Conservation (phyloP, 2,888 invertebrate species). For the Perizoma affinitatum region DNA sequence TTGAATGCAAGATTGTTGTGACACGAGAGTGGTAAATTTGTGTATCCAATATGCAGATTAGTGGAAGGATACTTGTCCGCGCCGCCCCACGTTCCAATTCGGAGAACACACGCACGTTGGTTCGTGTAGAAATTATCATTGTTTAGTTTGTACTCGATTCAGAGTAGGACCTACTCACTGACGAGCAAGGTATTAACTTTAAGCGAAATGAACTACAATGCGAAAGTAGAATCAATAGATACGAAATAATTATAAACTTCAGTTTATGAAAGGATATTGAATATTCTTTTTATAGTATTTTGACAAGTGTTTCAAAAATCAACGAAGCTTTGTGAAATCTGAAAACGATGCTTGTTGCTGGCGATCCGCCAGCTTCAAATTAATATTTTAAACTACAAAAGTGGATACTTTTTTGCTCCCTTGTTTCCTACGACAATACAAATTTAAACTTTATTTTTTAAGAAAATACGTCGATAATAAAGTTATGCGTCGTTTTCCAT, state of each 20-base stretch:
- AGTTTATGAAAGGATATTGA: too few species aligned
- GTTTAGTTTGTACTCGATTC: constrained; percentile 57
- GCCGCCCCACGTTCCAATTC: constrained; percentile 65
- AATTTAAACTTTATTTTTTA: too few species aligned
- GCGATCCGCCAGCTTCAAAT: constrained; percentile 52
- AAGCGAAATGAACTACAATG: constrained; percentile 8
- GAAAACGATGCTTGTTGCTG: constrained; percentile 49
- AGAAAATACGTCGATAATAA: too few species aligned
- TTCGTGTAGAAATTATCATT: constrained; percentile 69
- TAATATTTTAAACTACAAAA: constrained; percentile 44
- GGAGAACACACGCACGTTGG: constrained; percentile 56
- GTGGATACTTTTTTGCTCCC: constrained; percentile 2
- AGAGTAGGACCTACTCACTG: constrained; percentile 13
- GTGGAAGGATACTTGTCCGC: constrained; percentile 69
- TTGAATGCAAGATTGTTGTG: constrained; percentile 37
- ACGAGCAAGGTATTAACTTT: constrained; percentile 31
- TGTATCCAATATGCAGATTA: constrained; percentile 75
- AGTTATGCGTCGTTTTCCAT: too few species aligned
- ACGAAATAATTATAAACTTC: too few species aligned
- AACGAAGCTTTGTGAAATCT: constrained; percentile 14
- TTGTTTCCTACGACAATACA: too few species aligned
- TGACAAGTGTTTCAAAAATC: constrained; percentile 14
- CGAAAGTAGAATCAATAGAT: not conserved
- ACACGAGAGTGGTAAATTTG: constrained; percentile 50
- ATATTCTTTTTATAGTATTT: constrained; percentile 3